Conservation (phyloP, 2,113 vertebrate genomes). For the Cryptoleucopteryx plumbea region DNA sequence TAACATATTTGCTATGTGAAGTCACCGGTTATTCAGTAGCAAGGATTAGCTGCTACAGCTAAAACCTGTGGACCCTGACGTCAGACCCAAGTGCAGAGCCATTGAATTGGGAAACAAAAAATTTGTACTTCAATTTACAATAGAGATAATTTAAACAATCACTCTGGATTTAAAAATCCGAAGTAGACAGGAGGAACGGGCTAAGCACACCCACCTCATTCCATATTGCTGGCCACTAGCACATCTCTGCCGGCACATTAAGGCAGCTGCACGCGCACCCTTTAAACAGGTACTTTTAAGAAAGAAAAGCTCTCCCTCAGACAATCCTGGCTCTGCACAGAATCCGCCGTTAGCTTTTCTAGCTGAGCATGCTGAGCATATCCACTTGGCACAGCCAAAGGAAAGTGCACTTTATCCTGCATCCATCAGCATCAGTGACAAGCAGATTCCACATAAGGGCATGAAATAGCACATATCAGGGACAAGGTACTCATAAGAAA, state of each 20-base stretch:
- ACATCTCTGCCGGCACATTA: not conserved
- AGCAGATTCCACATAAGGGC: constrained; percentile 57
- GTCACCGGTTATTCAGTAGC: not conserved
- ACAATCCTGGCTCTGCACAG: not conserved
- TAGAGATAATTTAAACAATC: not conserved
- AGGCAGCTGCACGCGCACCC: not conserved
- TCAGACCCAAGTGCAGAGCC: not conserved
- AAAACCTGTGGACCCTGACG: not conserved
- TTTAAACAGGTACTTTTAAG: not conserved
- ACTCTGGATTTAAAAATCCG: not conserved
- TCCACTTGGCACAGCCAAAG: constrained; percentile 48
- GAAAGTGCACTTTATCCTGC: constrained; percentile 58
- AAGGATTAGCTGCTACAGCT: not conserved
- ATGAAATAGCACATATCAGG: constrained; percentile 3
- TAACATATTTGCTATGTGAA: not conserved
- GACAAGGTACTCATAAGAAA: not conserved
- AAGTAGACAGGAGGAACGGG: rapidly evolving
- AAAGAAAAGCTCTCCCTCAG: not conserved
- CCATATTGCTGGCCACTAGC: not conserved
- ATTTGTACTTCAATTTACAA: not conserved
- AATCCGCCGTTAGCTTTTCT: not conserved
- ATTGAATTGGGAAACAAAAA: not conserved
- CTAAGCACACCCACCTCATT: not conserved
- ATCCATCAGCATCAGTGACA: constrained; percentile 37
- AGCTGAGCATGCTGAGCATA: not conserved